Evolutionary conservation across 2,888 invertebrate genomes (phyloP).

Genomic region (Melinopterus prodromus): DNA sequence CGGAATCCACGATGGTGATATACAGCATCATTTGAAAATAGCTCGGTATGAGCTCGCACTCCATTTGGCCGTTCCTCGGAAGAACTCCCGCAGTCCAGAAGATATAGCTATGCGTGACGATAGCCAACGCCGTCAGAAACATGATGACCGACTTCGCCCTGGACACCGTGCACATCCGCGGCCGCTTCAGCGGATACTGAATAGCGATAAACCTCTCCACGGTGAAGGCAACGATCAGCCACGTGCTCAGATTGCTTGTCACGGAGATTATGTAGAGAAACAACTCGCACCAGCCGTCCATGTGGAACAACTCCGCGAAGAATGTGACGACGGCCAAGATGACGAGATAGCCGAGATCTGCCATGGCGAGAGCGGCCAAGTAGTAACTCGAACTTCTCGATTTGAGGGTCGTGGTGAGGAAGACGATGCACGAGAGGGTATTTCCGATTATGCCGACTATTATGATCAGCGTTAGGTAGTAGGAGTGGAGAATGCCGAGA

Average conservation of each 20-base stretch:
- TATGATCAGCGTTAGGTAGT: conserved; percentile 69
- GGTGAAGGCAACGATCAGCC: conserved; percentile 75
- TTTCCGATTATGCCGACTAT: conserved; percentile 69
- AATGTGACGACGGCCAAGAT: conserved; percentile 63
- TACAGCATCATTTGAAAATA: conserved; percentile 64
- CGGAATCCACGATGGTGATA: conserved; percentile 68
- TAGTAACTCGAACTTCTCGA: conserved; percentile 71
- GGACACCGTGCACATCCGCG: conserved; percentile 68
- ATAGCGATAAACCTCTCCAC: conserved; percentile 75
- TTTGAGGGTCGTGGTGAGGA: conserved; percentile 67
- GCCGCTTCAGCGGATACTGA: conserved; percentile 68
- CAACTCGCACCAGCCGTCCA: conserved; percentile 65
- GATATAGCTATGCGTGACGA: conserved; percentile 55
- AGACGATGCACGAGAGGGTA: conserved; percentile 67
- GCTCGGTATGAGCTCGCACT: conserved; percentile 63
- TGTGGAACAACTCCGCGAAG: conserved; percentile 62
- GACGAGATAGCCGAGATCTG: conserved; percentile 68
- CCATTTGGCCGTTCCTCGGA: conserved; percentile 47
- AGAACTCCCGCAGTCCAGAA: conserved; percentile 57
- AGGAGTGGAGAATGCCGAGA: conserved; percentile 61
- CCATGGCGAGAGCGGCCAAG: conserved; percentile 67
- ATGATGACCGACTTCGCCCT: conserved; percentile 66
- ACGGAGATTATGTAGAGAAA: conserved; percentile 55
- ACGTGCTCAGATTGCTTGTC: conserved; percentile 71
- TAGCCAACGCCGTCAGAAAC: conserved; percentile 59